phyloP scores from a whole-genome alignment of 2,113 vertebrate species.

The Erythrocercus mccallii region DNA sequence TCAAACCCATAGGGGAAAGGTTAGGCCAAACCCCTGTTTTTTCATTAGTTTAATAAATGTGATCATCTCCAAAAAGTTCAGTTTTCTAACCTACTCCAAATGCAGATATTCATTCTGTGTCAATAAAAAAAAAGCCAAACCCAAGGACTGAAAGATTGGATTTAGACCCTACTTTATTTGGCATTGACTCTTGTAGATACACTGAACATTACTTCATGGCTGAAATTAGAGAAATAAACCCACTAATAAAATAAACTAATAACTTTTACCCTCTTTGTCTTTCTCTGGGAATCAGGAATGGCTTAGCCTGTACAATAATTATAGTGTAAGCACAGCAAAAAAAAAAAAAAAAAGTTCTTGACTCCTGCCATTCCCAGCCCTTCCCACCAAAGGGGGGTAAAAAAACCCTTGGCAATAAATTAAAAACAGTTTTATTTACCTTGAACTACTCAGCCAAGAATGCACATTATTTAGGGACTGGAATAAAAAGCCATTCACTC shows the following conservation, averaged over 20 bases:
- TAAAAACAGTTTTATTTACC: slow-evolving; percentile 69
- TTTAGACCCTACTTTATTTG: not conserved
- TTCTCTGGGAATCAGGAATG: not conserved
- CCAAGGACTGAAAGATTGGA: not conserved
- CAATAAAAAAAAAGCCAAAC: not conserved
- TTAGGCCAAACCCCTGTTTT: not conserved
- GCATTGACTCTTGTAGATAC: not conserved
- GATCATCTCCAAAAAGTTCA: not conserved
- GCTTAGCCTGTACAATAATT: not conserved
- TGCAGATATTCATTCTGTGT: not conserved
- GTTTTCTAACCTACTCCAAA: not conserved
- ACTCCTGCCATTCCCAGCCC: not conserved
- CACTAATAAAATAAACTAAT: not conserved
- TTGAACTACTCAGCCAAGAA: slow-evolving; percentile 67
- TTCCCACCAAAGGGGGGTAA: not conserved
- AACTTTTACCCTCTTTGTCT: slow-evolving; percentile 22
- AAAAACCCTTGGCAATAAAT: slow-evolving; percentile 29
- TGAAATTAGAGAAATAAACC: slow-evolving; percentile 20
- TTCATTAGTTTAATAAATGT: not conserved
- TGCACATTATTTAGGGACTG: slow-evolving; percentile 74
- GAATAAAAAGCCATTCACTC: slow-evolving; percentile 78
- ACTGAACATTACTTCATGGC: not conserved
- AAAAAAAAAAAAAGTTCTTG: not conserved
- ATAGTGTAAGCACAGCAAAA: not conserved
- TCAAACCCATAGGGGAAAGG: not conserved